Base-by-base conservation (phyloP, 2,888 invertebrate genomes). In the Machimus rusticus region DNA sequence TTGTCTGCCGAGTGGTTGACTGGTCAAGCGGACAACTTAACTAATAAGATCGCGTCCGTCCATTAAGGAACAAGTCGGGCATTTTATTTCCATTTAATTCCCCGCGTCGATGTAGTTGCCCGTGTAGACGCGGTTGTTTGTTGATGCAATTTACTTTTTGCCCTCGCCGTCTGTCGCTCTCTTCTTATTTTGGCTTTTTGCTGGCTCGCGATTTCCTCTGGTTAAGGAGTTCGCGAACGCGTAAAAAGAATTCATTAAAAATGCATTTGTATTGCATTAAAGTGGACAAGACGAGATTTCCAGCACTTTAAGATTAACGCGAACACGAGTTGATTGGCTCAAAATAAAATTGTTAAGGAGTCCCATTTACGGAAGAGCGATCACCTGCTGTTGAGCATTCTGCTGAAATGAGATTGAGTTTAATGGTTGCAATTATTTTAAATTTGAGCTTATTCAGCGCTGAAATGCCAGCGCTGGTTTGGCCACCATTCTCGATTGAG, bases 261-360 rank as follows among this genome's bases (percentile, higher is more conserved):
- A 86, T 86, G 78, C 86, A 86, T 86, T 86, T 86, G 78, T 86
- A 66, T 77, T 78, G 86, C 66, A 79, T 86, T 86, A 86, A 86
- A 86, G 77, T 86, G 86, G 57, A 79, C 78, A 86, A 57, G 78
- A 86, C 86, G 78, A 86, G 86, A 86, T 86, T 86, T 86, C 78
- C 86, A 86, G 86, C 86, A 86, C 86, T 86, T 86, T 79, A 66
- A 86, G 77, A 78, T 39, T 85, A 85, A 85, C 78, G 23, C 78
- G 78, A n/a, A 86, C 66, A 78, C 77, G 39, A 78, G 66, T 78
- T 86, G 86, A 86, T 86, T 86, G 86, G 86, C 23, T 86, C 78
- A 79, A 86, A 86, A 86, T 86, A 66, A 86, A 79, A 86, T 86
- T 78, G 86, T 78, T 86, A 55, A 78, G 55, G 66, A 78, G 39